Evolutionary conservation across 2,113 vertebrate species (phyloP).

Genomic region (Tetrao urogallus): DNA sequence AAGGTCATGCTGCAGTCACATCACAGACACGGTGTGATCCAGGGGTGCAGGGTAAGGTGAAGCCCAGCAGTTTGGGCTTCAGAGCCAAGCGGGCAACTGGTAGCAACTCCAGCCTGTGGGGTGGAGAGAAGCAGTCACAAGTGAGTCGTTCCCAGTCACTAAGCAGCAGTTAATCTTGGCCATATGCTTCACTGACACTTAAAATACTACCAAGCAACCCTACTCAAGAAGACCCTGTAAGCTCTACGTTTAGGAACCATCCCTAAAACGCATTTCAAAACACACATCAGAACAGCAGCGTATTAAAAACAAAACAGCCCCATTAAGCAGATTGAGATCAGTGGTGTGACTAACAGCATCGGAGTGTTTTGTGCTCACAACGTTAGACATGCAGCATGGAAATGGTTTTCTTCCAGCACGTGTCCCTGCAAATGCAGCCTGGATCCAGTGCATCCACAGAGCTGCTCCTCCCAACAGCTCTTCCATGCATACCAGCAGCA

Average conservation of each 20-base stretch:
- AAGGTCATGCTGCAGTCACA: neutral
- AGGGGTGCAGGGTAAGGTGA: fast-evolving
- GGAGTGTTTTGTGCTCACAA: fast-evolving
- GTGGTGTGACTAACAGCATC: neutral
- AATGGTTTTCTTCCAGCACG: neutral
- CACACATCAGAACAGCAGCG: fast-evolving
- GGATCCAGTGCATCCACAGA: fast-evolving
- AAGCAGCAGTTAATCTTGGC: neutral
- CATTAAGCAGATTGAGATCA: neutral
- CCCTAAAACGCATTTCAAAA: neutral
- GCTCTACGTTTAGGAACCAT: neutral
- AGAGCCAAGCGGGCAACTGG: neutral
- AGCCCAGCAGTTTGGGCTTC: neutral
- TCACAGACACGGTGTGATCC: fast-evolving
- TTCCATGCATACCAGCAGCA: neutral
- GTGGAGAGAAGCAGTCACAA: fast-evolving
- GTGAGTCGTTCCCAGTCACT: neutral
- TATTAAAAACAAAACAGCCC: neutral
- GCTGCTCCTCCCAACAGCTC: neutral
- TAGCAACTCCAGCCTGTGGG: neutral
- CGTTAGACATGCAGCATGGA: neutral
- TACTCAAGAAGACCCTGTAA: neutral
- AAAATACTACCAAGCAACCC: neutral
- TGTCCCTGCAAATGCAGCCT: neutral
- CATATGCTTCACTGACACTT: fast-evolving